Evolutionary conservation across 2,113 vertebrate genomes (phyloP).

Genomic region (Notothenia rossii): DNA sequence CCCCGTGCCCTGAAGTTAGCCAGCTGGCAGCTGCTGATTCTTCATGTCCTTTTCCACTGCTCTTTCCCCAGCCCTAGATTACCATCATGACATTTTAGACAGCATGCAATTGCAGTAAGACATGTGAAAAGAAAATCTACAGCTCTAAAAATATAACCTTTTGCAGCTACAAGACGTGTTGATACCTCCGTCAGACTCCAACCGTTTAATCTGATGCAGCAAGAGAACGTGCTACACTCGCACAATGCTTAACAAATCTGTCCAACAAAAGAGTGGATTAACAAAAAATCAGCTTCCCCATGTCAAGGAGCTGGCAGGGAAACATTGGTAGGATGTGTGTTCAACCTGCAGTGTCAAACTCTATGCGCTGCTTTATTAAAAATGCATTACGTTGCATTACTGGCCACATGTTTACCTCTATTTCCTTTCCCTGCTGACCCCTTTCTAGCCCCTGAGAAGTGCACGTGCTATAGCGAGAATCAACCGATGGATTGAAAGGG

Average conservation of each 20-base stretch:
- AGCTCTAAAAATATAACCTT: slow-evolving; percentile 8
- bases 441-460: slow-evolving; percentile 33
- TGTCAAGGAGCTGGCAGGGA: background rate
- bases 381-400: background rate
- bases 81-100: slow-evolving; percentile 39
- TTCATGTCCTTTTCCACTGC: slow-evolving; percentile 28
- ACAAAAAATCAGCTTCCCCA: background rate
- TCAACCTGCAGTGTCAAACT: background rate
- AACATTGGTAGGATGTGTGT: background rate
- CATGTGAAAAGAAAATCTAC: slow-evolving; percentile 15
- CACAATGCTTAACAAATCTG: slow-evolving; percentile 6
- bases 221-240: background rate
- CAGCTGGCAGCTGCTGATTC: slow-evolving; percentile 63
- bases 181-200: slow-evolving; percentile 16
- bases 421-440: slow-evolving; percentile 19
- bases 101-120: slow-evolving; percentile 26
- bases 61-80: slow-evolving; percentile 23
- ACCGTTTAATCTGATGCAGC: background rate
- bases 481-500: slow-evolving; percentile 33
- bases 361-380: background rate
- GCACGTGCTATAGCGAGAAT: slow-evolving; percentile 14
- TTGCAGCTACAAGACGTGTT: background rate
- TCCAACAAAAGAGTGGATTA: slow-evolving; percentile 19
- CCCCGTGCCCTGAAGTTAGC: slow-evolving; percentile 56
- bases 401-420: background rate